Evolutionary conservation across 1,140 invertebrate genomes (phyloP).

Genomic region (Acyrthosiphon pisum): DNA sequence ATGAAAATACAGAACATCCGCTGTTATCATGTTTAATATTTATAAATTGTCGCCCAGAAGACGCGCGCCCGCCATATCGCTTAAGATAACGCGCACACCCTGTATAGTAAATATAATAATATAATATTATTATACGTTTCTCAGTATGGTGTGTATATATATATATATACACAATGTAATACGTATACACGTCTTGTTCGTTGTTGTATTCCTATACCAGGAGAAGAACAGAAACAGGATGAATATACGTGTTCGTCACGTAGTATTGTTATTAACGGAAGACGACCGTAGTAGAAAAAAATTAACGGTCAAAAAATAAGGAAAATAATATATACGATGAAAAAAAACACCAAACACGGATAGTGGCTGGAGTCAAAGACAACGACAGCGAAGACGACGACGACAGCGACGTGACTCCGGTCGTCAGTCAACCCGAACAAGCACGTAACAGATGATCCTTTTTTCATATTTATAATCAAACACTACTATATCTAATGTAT

Average conservation of each 20-base stretch:
- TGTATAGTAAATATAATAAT: not conserved
- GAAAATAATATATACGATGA: not conserved
- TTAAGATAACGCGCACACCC: not conserved
- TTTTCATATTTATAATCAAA: slow-evolving; percentile 41
- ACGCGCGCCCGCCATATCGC: not conserved
- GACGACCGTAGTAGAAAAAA: slow-evolving; percentile 29
- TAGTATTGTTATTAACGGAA: slow-evolving; percentile 34
- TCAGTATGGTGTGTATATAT: not conserved
- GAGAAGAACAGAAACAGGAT: slow-evolving; percentile 29
- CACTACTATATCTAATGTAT: too few relatives aligned
- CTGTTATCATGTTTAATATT: not conserved
- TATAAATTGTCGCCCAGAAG: not conserved
- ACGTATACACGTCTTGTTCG: not conserved
- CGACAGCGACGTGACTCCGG: slow-evolving; percentile 44
- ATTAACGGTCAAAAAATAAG: slow-evolving; percentile 32
- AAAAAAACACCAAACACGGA: slow-evolving; percentile 12
- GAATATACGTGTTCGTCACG: slow-evolving; percentile 42
- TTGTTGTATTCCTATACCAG: not conserved
- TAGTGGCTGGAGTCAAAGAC: slow-evolving; percentile 5
- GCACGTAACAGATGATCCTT: slow-evolving; percentile 51
- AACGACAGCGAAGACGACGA: not conserved
- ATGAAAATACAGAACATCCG: not conserved
- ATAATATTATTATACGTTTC: not conserved
- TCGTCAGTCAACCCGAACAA: slow-evolving; percentile 47
- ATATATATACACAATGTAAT: not conserved